Evolutionary conservation across 2,113 vertebrate species (phyloP).

Genomic region (Oplegnathus fasciatus): DNA sequence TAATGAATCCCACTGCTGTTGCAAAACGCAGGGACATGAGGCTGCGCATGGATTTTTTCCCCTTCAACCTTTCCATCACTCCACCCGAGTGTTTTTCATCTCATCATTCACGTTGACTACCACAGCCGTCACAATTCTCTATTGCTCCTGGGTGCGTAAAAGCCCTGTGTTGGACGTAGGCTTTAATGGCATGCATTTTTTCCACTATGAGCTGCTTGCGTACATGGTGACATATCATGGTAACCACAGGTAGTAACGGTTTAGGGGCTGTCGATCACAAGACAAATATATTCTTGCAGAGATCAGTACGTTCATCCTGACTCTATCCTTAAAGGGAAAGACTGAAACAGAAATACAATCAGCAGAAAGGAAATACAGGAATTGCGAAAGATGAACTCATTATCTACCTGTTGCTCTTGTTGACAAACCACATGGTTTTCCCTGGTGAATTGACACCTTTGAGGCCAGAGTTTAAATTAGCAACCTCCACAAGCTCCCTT

Average conservation of each 20-base stretch:
- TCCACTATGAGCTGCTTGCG: constrained; percentile 29
- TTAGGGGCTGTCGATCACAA: constrained; percentile 20
- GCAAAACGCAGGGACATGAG: constrained; percentile 32
- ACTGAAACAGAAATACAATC: neutral
- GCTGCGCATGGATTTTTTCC: constrained; percentile 27
- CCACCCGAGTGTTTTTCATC: constrained; percentile 49
- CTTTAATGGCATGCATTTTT: constrained; percentile 20
- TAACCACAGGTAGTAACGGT: constrained; percentile 23
- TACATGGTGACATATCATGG: constrained; percentile 31
- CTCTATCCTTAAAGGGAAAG: constrained; percentile 8
- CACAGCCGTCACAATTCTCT: constrained; percentile 8
- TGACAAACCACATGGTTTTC: constrained; percentile 30
- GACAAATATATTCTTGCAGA: constrained; percentile 1
- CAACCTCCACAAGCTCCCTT: constrained; percentile 13
- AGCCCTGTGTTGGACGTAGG: constrained; percentile 27
- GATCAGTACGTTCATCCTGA: neutral
- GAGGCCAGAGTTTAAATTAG: constrained; percentile 30
- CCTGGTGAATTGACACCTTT: neutral
- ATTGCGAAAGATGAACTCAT: neutral
- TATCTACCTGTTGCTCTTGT: constrained; percentile 28
- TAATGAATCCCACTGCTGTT: constrained; percentile 64
- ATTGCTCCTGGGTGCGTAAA: constrained; percentile 22
- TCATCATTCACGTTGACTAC: constrained; percentile 43
- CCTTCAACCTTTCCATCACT: constrained; percentile 40
- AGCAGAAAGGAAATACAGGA: neutral